These are phyloP conservation scores for Drosophila nannoptera DNA, from an alignment of 1,140 invertebrate genomes.

Conservation along the genomic window DNA sequence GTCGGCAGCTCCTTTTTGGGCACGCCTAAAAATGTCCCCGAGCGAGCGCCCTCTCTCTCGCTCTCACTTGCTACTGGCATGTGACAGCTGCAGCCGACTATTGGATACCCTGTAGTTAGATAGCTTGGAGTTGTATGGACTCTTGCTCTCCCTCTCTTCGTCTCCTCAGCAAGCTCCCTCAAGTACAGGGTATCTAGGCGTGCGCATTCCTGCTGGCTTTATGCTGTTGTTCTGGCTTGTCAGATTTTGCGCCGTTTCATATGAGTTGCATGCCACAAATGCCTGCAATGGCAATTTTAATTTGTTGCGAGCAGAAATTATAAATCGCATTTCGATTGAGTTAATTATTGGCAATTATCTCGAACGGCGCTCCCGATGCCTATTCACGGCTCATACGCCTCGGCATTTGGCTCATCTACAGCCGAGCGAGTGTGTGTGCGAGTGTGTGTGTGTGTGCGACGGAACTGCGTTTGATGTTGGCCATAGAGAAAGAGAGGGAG, in stretches of 20 bases:
- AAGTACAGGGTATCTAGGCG: not conserved
- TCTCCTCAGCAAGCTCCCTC: no score
- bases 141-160: not conserved
- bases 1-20: conserved; percentile 23
- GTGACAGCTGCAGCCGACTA: conserved; percentile 32
- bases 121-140: not conserved
- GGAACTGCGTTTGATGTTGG: conserved; percentile 14
- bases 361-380: conserved; percentile 31
- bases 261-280: conserved; percentile 59
- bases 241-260: conserved; percentile 62
- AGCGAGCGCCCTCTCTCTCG: not conserved
- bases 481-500: conserved; percentile 34
- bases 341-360: conserved; percentile 70
- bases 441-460: conserved; percentile 11
- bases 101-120: conserved; percentile 32
- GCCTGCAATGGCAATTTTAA: conserved; percentile 70
- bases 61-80: no score
- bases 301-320: conserved; percentile 73
- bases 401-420: conserved; percentile 28
- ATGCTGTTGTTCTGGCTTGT: conserved; percentile 66
- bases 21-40: conserved; percentile 64
- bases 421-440: conserved; percentile 1
- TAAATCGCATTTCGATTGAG: conserved; percentile 65
- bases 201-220: conserved; percentile 53
- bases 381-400: conserved; percentile 31